Conservation (phyloP, 2,888 invertebrate species). For the Archips crataeganus region DNA sequence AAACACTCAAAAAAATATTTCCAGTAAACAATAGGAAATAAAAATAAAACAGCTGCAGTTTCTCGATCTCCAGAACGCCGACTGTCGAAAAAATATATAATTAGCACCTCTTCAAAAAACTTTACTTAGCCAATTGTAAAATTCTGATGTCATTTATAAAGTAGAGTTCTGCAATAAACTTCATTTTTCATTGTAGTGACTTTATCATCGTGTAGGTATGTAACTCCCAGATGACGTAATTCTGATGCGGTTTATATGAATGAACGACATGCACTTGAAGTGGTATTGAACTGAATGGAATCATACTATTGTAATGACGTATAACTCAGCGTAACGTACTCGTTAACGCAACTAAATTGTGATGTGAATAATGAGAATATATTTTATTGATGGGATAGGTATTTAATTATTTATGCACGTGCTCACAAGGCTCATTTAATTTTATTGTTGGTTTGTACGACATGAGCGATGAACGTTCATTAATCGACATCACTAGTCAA, state of each 20-base stretch:
- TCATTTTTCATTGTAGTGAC: constrained; percentile 18
- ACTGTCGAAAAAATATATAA: too few relatives aligned
- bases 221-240: constrained; percentile 35
- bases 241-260: constrained; percentile 30
- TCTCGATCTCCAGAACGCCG: too few relatives aligned
- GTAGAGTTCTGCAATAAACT: constrained; percentile 6
- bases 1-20: too few relatives aligned
- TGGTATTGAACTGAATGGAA: constrained; percentile 27
- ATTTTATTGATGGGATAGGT: not conserved
- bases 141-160: not conserved
- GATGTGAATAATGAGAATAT: not conserved
- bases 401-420: not conserved
- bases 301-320: constrained; percentile 13
- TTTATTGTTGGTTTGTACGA: constrained; percentile 10
- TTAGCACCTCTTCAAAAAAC: too few relatives aligned
- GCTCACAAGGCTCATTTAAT: not conserved
- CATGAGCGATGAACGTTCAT: constrained; percentile 19
- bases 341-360: constrained; percentile 1
- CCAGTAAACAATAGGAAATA: too few relatives aligned
- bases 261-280: constrained; percentile 30
- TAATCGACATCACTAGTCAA: constrained; percentile 54
- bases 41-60: too few relatives aligned
- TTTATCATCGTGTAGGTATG: constrained; percentile 23
- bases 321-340: constrained; percentile 15
- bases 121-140: too few relatives aligned